Evolutionary conservation across 2,113 vertebrate genomes (phyloP).

Genomic region (Oryctolagus cuniculus): mOryCun1.1 NC_091433.1:4566001-4566500

Average conservation of each 20-base stretch:
- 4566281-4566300: not conserved
- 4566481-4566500: not conserved
- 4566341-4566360: too few species aligned
- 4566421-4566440: not conserved
- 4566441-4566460: too few species aligned
- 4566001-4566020: not conserved
- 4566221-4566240: not conserved
- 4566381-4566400: accelerated
- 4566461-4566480: not conserved
- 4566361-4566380: not conserved
- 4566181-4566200: not conserved
- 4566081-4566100: not conserved
- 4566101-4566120: not conserved
- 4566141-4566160: not conserved
- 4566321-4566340: not conserved
- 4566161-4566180: too few species aligned
- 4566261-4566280: not conserved
- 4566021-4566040: not conserved
- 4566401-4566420: not conserved
- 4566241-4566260: not conserved
- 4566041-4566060: not conserved
- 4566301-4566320: accelerated
- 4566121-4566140: not conserved
- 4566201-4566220: not conserved
- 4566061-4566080: not conserved